These are phyloP conservation scores for Odontamblyopus lacepedii DNA, from an alignment of 2,797 vertebrate genomes.

Conservation along the genomic window DNA sequence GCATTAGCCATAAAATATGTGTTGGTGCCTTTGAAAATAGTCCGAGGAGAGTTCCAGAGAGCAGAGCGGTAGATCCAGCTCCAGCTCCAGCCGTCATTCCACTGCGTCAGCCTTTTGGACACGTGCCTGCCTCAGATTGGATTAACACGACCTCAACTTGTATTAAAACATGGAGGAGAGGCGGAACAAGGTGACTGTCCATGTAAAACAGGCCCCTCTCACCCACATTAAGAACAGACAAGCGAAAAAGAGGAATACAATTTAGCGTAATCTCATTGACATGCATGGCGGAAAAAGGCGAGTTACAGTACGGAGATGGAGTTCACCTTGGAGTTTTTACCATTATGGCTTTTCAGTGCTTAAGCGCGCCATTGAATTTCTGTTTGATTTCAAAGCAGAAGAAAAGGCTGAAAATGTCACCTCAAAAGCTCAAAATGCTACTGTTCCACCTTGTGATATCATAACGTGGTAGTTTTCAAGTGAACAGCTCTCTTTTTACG, in stretches of 20 bases:
- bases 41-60: too few relatives aligned
- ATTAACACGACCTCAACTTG: constrained; percentile 66
- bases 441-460: too few relatives aligned
- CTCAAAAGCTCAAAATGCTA: too few relatives aligned
- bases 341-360: too few relatives aligned
- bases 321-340: too few relatives aligned
- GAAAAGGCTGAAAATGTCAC: too few relatives aligned
- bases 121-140: constrained; percentile 66
- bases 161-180: constrained; percentile 52
- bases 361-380: too few relatives aligned
- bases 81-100: not conserved
- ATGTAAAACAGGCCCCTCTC: constrained; percentile 21
- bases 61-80: not conserved
- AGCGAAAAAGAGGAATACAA: not conserved
- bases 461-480: too few relatives aligned
- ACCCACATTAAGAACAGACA: constrained; percentile 10
- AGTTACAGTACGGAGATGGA: too few relatives aligned
- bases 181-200: constrained; percentile 50
- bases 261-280: not conserved
- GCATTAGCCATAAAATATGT: not conserved
- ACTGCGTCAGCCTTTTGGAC: constrained; percentile 65
- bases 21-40: too few relatives aligned
- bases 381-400: too few relatives aligned
- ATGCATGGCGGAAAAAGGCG: not conserved
- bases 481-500: too few relatives aligned